Evolutionary conservation across 2,888 invertebrate genomes (phyloP).

Genomic region (Thereva unica): DNA sequence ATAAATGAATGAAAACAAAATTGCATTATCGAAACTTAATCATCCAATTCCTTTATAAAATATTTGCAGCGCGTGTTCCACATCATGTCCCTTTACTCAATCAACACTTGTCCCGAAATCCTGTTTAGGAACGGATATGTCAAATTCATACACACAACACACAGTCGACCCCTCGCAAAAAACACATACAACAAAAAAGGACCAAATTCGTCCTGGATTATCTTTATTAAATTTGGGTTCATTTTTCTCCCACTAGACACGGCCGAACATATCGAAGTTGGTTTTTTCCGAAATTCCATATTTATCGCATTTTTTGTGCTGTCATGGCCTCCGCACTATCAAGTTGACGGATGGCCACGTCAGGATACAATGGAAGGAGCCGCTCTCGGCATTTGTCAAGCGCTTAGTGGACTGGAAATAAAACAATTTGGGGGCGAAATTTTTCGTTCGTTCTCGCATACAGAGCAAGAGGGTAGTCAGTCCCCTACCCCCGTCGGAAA

Average conservation of each 20-base stretch:
- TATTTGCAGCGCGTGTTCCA: background rate
- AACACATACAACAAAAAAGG: background rate
- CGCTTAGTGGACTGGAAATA: conserved; percentile 41
- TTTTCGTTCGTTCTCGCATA: conserved; percentile 16
- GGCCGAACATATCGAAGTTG: conserved; percentile 21
- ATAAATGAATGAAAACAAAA: background rate
- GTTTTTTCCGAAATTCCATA: conserved; percentile 35
- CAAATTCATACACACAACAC: conserved; percentile 22
- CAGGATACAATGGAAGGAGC: conserved; percentile 32
- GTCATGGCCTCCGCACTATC: conserved; percentile 11
- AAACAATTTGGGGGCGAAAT: conserved; percentile 39
- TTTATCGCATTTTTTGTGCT: conserved; percentile 38
- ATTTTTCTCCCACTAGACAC: conserved; percentile 32
- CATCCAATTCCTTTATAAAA: conserved; percentile 15
- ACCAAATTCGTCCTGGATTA: conserved; percentile 28
- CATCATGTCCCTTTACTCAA: conserved; percentile 9
- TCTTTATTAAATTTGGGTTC: conserved; percentile 42
- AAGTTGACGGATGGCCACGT: conserved; percentile 38
- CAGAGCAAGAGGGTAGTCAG: conserved; percentile 1
- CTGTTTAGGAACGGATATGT: conserved; percentile 38
- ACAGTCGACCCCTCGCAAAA: conserved; percentile 33
- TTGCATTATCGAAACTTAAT: conserved; percentile 13
- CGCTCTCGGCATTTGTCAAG: conserved; percentile 39
- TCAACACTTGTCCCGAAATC: conserved; percentile 32
- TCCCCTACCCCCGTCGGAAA: conserved; percentile 12